Percentiles rank a stretch among this genome's conserved stretches.
Evolutionary conservation across 1,140 invertebrate species (phyloP).

Genomic region (Polypedilum vanderplanki): DNA sequence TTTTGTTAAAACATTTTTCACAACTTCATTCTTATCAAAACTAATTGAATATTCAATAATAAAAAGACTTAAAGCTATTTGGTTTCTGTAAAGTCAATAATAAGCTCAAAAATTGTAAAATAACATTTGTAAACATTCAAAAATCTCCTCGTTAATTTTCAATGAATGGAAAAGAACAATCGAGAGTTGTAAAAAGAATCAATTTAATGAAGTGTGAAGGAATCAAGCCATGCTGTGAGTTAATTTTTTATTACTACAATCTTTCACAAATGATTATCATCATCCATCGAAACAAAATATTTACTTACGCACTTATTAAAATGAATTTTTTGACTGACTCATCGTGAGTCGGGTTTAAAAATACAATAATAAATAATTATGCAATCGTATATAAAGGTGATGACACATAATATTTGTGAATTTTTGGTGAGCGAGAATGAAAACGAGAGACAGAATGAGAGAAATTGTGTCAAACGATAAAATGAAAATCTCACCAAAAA

Average conservation of each 20-base stretch:
- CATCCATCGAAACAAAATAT: not conserved
- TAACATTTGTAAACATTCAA: too few relatives aligned
- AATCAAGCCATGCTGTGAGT: constrained; percentile 21
- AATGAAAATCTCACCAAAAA: not conserved
- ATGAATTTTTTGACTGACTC: not conserved
- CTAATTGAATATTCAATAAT: too few relatives aligned
- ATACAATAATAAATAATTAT: too few relatives aligned
- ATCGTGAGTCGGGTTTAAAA: too few relatives aligned
- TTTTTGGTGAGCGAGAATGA: not conserved
- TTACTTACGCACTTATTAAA: not conserved
- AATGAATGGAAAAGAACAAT: constrained; percentile 21
- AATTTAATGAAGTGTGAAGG: constrained; percentile 23
- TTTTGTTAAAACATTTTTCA: too few relatives aligned
- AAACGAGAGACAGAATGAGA: not conserved
- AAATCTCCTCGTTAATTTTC: not conserved
- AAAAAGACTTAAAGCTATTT: too few relatives aligned
- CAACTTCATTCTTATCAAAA: too few relatives aligned
- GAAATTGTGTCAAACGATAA: constrained; percentile 22
- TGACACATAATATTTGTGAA: not conserved
- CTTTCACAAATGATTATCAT: too few relatives aligned
- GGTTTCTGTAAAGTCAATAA: too few relatives aligned
- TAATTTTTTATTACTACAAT: constrained; percentile 12
- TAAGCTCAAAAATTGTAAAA: too few relatives aligned
- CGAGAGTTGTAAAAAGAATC: not conserved
- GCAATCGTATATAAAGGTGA: not conserved